A percentile compares a stretch with the other conserved stretches of the same genome.
These are phyloP conservation scores for Agriopis marginaria DNA, from an alignment of 2,888 invertebrate genomes.

Conservation along the genomic window DNA sequence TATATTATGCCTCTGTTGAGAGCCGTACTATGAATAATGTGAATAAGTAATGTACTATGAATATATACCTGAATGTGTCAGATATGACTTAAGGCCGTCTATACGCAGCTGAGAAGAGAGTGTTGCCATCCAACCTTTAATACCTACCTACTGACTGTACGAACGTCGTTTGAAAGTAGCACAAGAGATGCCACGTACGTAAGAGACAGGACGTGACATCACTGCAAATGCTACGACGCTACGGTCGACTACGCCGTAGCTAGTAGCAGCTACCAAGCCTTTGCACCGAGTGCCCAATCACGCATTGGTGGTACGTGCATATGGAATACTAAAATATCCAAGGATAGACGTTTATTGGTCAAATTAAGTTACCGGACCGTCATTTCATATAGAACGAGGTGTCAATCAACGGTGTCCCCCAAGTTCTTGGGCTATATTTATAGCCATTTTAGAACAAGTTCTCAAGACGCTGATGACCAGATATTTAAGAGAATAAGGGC, in stretches of 20 bases:
- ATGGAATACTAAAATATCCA: conserved; percentile 23
- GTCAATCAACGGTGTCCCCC: too few relatives aligned
- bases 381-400: background rate
- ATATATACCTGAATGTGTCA: too few relatives aligned
- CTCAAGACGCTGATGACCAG: too few relatives aligned
- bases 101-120: background rate
- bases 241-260: conserved; percentile 58
- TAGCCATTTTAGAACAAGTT: too few relatives aligned
- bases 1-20: too few relatives aligned
- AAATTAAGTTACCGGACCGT: background rate
- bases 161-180: conserved; percentile 40
- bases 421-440: too few relatives aligned
- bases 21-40: too few relatives aligned
- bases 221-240: conserved; percentile 58
- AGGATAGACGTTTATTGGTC: background rate
- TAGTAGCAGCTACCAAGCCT: conserved; percentile 46
- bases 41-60: too few relatives aligned
- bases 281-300: conserved; percentile 44
- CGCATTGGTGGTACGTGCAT: conserved; percentile 39
- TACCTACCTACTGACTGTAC: conserved; percentile 2
- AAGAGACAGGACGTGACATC: conserved; percentile 66
- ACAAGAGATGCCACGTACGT: conserved; percentile 66
- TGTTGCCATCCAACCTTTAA: background rate
- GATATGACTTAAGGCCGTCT: background rate
- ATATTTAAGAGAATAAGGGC: too few relatives aligned